Base-by-base conservation (phyloP, 2,888 invertebrate genomes). In the Uloborus plumipes region DNA sequence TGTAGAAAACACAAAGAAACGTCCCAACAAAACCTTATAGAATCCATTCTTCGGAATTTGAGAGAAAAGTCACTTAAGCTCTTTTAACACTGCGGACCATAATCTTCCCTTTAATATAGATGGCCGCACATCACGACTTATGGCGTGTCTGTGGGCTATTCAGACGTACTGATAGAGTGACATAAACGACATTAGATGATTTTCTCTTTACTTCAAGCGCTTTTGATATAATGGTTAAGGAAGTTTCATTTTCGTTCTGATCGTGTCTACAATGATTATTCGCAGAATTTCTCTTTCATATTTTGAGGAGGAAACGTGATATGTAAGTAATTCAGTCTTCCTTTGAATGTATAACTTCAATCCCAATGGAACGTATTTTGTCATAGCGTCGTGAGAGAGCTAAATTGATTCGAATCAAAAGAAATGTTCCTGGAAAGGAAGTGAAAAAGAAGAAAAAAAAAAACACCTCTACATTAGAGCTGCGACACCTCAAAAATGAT, bases 41-140 rank as follows among this genome's bases (percentile, higher is more conserved):
- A 71, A 65, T 70, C 53, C 66, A 71, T 61, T 66, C 31, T 78
- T 67, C 49, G 71, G 61, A 72, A 71, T 71, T 59, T 49, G 26
- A 72, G 65, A 64, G 53, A 66, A 76, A 78, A 66, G 72, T 66
- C 66, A 50, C 66, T 73, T 71, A 50, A 64, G 64, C 61, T 64
- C 64, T 77, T 77, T 77, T 70, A 77, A 31, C 64, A 22, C 66
- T 71, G 50, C 22, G 31, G 39, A 61, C 72, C 55, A 73, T 79
- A 73, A 79, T 72, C 72, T 67, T 77, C 53, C 59, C 77, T 70
- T 77, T 79, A 72, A 72, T 79, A 66, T 73, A 73, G 65, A 79
- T 79, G 71, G 53, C 51, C 26, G 53, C 49, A 72, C 49, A 67
- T 79, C 79, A 79, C 79, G 78, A 79, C 16, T 59, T 26, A 61